Percentiles rank a stretch among this genome's conserved stretches.
These are phyloP conservation scores for Microchrysa polita DNA, from an alignment of 2,888 invertebrate genomes.

Conservation along the genomic window DNA sequence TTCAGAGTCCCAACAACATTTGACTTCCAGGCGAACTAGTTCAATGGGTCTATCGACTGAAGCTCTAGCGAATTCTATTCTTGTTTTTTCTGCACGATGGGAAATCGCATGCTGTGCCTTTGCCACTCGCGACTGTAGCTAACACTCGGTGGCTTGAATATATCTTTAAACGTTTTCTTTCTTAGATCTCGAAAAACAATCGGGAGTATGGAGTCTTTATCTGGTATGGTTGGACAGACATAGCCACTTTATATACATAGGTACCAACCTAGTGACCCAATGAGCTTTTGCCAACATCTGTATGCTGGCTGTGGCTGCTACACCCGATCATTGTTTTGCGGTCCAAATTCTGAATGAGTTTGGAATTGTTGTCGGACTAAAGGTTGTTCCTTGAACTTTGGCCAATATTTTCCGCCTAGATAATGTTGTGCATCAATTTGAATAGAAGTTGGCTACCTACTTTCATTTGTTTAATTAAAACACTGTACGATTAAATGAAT, in stretches of 20 bases:
- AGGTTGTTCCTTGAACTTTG: constrained; percentile 29
- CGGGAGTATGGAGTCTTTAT: not conserved
- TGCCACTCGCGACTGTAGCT: not conserved
- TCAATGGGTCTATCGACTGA: constrained; percentile 23
- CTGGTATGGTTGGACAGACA: constrained; percentile 6
- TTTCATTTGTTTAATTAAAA: constrained; percentile 27
- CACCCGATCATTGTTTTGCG: not conserved
- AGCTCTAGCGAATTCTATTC: not conserved
- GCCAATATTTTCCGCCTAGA: constrained; percentile 4
- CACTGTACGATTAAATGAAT: not conserved
- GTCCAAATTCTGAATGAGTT: constrained; percentile 1
- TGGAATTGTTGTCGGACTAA: constrained; percentile 1
- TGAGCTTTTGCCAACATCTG: constrained; percentile 17
- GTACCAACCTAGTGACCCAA: constrained; percentile 35
- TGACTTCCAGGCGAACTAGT: constrained; percentile 10
- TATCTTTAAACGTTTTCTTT: constrained; percentile 8
- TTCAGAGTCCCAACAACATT: not conserved
- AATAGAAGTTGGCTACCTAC: constrained; percentile 7
- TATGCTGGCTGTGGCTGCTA: too few relatives aligned
- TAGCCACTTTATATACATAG: constrained; percentile 2
- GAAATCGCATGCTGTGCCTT: constrained; percentile 23
- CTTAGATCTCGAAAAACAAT: not conserved
- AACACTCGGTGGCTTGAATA: not conserved
- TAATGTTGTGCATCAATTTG: not conserved
- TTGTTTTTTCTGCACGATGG: not conserved